Percentiles rank a stretch among this genome's conserved stretches.
These are phyloP conservation scores for Criorhina ranunculi DNA, from an alignment of 2,888 invertebrate genomes.

Conservation along the genomic window DNA sequence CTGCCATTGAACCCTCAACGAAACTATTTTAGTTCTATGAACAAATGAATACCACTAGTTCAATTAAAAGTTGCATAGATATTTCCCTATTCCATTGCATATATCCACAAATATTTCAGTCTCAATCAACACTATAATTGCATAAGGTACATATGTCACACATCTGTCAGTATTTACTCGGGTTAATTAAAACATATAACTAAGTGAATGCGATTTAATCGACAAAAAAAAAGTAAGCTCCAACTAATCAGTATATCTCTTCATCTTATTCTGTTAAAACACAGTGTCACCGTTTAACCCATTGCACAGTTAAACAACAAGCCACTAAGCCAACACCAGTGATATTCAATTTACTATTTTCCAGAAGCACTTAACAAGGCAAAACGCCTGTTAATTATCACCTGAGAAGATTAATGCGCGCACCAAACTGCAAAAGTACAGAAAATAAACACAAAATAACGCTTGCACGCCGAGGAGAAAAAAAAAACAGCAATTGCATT, in stretches of 20 bases:
- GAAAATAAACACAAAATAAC: constrained; percentile 25
- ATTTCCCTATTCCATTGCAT: too few relatives aligned
- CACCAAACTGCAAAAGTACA: constrained; percentile 75
- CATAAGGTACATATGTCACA: neutral
- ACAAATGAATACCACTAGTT: too few relatives aligned
- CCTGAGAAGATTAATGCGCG: constrained; percentile 78
- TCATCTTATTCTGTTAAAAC: constrained; percentile 36
- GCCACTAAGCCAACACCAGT: constrained; percentile 56
- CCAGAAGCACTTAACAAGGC: constrained; percentile 77
- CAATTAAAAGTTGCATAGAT: too few relatives aligned
- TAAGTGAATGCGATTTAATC: constrained; percentile 13
- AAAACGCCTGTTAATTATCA: constrained; percentile 79
- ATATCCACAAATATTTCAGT: too few relatives aligned
- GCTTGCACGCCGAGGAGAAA: constrained; percentile 44
- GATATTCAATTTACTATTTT: constrained; percentile 76
- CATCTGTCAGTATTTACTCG: constrained; percentile 1
- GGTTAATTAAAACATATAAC: constrained; percentile 24
- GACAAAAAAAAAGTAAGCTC: neutral
- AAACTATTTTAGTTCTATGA: too few relatives aligned
- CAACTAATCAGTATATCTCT: constrained; percentile 65
- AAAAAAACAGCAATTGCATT: constrained; percentile 69
- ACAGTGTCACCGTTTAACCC: constrained; percentile 70
- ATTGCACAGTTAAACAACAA: constrained; percentile 48
- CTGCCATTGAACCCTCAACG: too few relatives aligned
- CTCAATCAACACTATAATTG: too few relatives aligned